Conservation (phyloP, 1,140 invertebrate genomes). For the Drosophila oshimai region DNA sequence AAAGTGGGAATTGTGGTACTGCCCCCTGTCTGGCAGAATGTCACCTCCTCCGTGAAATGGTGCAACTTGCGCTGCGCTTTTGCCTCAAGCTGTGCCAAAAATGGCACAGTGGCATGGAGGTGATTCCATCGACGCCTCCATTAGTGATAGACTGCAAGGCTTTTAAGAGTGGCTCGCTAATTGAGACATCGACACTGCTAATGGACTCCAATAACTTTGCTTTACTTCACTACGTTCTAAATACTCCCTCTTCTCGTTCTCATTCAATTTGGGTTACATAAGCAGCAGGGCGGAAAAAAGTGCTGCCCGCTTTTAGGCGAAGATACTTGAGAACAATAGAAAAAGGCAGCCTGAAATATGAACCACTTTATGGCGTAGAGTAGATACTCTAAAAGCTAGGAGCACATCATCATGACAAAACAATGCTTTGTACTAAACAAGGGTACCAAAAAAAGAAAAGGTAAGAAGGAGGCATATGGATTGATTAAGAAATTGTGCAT, state of each 20-base stretch:
- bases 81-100: constrained; percentile 57
- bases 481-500: too few relatives aligned
- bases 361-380: not conserved
- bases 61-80: constrained; percentile 61
- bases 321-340: constrained; percentile 30
- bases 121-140: constrained; percentile 55
- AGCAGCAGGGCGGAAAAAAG: constrained; percentile 8
- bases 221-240: not conserved
- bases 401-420: not conserved
- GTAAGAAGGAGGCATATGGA: not conserved
- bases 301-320: constrained; percentile 17
- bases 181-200: constrained; percentile 54
- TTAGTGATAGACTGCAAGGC: constrained; percentile 49
- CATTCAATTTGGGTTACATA: constrained; percentile 31
- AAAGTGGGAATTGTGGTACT: constrained; percentile 3
- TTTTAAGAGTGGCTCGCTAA: constrained; percentile 46
- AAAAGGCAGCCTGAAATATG: constrained; percentile 11
- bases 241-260: constrained; percentile 1
- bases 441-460: not conserved
- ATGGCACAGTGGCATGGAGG: constrained; percentile 51
- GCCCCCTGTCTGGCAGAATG: not conserved
- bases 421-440: not conserved
- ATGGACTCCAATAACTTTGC: constrained; percentile 58
- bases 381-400: not conserved
- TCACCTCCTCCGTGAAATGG: constrained; percentile 16